These are phyloP conservation scores for Heliangelus exortis DNA, from an alignment of 2,797 vertebrate genomes.

Conservation along the genomic window DNA sequence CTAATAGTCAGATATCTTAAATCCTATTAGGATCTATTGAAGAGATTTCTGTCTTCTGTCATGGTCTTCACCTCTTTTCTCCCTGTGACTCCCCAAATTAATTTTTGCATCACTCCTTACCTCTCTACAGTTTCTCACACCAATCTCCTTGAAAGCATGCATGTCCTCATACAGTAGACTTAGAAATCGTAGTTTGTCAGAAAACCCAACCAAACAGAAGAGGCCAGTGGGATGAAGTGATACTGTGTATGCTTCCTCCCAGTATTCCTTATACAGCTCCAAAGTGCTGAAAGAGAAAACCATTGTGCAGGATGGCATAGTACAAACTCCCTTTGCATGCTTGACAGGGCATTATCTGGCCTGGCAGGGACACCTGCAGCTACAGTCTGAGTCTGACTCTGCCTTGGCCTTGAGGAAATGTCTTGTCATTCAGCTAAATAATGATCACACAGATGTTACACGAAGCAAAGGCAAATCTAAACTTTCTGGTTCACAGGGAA, in stretches of 20 bases:
- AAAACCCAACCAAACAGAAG: constrained; percentile 91
- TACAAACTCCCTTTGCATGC: background rate
- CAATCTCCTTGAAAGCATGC: constrained; percentile 87
- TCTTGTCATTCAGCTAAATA: background rate
- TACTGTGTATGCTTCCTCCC: constrained; percentile 87
- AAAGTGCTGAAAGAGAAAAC: constrained; percentile 76
- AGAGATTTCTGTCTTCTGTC: background rate
- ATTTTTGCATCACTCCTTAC: constrained; percentile 69
- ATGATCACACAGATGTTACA: background rate
- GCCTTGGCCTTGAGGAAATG: background rate
- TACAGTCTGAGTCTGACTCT: background rate
- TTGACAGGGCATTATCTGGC: background rate
- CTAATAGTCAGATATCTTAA: background rate
- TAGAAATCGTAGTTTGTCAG: constrained; percentile 91
- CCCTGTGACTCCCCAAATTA: background rate
- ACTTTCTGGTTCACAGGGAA: background rate
- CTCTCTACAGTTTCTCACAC: constrained; percentile 89
- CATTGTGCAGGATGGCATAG: background rate
- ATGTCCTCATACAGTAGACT: constrained; percentile 92
- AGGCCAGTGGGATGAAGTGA: constrained; percentile 92
- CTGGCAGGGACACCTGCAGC: background rate
- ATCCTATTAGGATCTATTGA: background rate
- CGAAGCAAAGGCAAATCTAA: background rate
- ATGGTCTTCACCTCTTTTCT: background rate
- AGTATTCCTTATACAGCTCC: constrained; percentile 91